A percentile compares a stretch with the other conserved stretches of the same genome.
Conservation (phyloP, 2,888 invertebrate genomes). For the Ichneumoninae sp. region DNA sequence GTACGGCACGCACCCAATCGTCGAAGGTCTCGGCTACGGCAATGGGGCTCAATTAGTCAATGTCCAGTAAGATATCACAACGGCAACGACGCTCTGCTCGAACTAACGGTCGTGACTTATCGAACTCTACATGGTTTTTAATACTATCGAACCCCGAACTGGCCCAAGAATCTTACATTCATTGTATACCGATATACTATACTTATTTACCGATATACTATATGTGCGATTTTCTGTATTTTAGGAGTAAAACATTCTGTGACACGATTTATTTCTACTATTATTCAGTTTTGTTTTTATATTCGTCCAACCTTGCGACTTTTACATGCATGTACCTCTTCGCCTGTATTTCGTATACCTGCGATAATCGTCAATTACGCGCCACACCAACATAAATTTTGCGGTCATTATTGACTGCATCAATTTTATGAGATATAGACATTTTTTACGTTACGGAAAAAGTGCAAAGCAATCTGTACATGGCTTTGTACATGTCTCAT, state of each 20-base stretch:
- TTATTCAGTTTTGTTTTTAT: constrained; percentile 1
- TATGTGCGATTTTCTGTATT: constrained; percentile 17
- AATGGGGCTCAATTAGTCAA: constrained; percentile 62
- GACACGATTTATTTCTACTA: constrained; percentile 47
- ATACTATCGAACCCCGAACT: constrained; percentile 23
- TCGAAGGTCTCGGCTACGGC: constrained; percentile 63
- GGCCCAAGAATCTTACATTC: constrained; percentile 28
- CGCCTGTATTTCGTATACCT: constrained; percentile 31
- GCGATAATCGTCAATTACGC: constrained; percentile 52
- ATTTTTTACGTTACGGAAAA: too few relatives aligned
- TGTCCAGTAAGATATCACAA: constrained; percentile 52
- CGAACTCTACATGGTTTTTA: constrained; percentile 22
- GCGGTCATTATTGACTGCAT: too few relatives aligned
- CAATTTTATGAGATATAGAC: too few relatives aligned
- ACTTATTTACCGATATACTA: constrained; percentile 36
- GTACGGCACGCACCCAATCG: constrained; percentile 66
- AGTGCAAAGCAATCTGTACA: too few relatives aligned
- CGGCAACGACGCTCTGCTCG: constrained; percentile 32
- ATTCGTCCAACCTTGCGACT: constrained; percentile 32
- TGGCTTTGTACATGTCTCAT: too few relatives aligned
- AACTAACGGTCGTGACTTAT: constrained; percentile 39
- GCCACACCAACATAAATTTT: constrained; percentile 28
- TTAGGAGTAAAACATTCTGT: constrained; percentile 53
- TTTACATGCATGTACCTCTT: constrained; percentile 13
- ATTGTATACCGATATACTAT: constrained; percentile 37